phyloP scores from a whole-genome alignment of 2,888 invertebrate genomes.

The Plebejus melissa region DNA sequence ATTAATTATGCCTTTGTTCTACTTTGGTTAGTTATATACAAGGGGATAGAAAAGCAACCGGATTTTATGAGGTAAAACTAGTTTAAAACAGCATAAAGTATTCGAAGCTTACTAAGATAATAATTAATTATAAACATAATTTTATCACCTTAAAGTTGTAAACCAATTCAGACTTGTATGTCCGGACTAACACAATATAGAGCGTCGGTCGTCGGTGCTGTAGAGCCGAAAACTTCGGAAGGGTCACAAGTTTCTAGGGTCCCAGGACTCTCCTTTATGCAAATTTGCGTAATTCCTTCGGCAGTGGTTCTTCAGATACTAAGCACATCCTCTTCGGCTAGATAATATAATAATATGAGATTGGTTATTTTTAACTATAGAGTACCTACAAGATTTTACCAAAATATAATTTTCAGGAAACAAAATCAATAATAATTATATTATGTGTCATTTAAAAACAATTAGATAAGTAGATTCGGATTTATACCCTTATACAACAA shows the following conservation, averaged over 20 bases:
- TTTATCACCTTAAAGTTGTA: not conserved
- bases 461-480: too few relatives aligned
- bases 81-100: too few relatives aligned
- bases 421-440: too few relatives aligned
- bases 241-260: constrained; percentile 58
- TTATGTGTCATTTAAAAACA: too few relatives aligned
- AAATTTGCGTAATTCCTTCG: constrained; percentile 73
- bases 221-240: constrained; percentile 65
- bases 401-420: too few relatives aligned
- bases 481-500: too few relatives aligned
- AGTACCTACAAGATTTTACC: too few relatives aligned
- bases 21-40: too few relatives aligned
- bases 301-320: constrained; percentile 61
- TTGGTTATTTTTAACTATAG: not conserved
- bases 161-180: constrained; percentile 9
- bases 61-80: too few relatives aligned
- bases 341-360: not conserved
- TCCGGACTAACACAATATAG: not conserved
- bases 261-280: constrained; percentile 72
- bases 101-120: too few relatives aligned
- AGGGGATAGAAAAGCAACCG: too few relatives aligned
- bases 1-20: too few relatives aligned
- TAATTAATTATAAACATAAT: not conserved
- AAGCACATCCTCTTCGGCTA: not conserved
- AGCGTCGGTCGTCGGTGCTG: constrained; percentile 39